phyloP scores from a whole-genome alignment of 2,888 invertebrate genomes.

The Zootermopsis nevadensis region DNA sequence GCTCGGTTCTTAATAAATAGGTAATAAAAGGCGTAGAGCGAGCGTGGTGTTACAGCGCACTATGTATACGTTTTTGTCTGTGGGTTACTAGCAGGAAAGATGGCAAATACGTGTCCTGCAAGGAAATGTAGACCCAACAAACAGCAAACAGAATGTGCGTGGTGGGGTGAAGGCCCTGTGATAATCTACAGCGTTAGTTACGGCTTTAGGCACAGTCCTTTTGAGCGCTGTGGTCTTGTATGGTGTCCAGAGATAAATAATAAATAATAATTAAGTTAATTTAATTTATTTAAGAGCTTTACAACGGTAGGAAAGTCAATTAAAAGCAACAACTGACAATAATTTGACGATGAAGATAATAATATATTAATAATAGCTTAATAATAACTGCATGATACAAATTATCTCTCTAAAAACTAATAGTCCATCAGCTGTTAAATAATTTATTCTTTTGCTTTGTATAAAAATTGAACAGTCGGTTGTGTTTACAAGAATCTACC shows the following conservation, averaged over 20 bases:
- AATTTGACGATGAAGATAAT: not conserved
- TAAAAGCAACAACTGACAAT: not conserved
- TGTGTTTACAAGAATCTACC: too few species aligned
- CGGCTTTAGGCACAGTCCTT: too few species aligned
- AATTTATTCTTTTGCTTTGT: too few species aligned
- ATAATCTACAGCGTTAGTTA: too few species aligned
- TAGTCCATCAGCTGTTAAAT: too few species aligned
- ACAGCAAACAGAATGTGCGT: not conserved
- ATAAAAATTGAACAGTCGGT: too few species aligned
- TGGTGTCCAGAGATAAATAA: too few species aligned
- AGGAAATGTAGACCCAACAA: not conserved
- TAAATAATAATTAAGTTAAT: too few species aligned
- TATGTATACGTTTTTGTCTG: constrained; percentile 27
- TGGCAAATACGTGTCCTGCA: constrained; percentile 31
- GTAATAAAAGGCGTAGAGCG: constrained; percentile 42
- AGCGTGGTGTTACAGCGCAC: not conserved
- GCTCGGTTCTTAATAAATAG: constrained; percentile 47
- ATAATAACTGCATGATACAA: not conserved
- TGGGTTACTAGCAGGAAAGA: constrained; percentile 30
- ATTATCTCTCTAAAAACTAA: not conserved
- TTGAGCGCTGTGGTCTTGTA: too few species aligned
- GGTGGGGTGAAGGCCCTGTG: not conserved
- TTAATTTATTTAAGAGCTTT: too few species aligned
- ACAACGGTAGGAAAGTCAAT: too few species aligned
- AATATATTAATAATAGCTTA: constrained; percentile 18